A percentile compares a stretch with the other conserved stretches of the same genome.
Conservation (phyloP, 2,113 vertebrate species). For the Motacilla alba region DNA sequence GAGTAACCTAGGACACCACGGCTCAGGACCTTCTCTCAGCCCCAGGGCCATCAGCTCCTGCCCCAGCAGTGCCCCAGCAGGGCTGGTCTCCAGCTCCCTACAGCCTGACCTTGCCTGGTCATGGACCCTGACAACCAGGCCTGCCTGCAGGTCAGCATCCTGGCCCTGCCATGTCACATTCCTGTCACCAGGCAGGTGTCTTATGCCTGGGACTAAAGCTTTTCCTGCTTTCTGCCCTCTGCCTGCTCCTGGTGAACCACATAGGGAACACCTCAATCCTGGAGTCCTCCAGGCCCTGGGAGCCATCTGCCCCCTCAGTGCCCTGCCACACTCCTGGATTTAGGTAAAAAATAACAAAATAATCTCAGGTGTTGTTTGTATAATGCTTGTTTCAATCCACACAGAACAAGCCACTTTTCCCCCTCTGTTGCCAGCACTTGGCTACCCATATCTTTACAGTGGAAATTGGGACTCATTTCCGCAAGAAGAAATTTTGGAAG, state of each 20-base stretch:
- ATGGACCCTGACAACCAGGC: rapidly evolving
- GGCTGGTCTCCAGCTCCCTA: neutral
- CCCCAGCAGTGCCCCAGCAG: neutral
- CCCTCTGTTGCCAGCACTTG: neutral
- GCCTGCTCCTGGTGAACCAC: neutral
- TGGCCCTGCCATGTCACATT: rapidly evolving
- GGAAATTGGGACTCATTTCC: neutral
- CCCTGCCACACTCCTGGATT: neutral
- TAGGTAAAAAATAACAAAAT: neutral
- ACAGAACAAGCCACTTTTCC: neutral
- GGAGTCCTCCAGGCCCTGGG: neutral
- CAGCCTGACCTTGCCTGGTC: neutral
- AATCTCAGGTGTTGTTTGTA: neutral
- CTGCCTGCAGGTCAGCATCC: rapidly evolving
- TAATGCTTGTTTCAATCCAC: neutral
- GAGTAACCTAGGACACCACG: no score
- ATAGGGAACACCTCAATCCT: rapidly evolving
- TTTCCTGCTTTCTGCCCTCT: rapidly evolving
- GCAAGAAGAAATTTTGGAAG: constrained; percentile 29
- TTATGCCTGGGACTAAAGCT: rapidly evolving
- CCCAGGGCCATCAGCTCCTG: neutral
- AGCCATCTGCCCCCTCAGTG: rapidly evolving
- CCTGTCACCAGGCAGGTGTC: neutral
- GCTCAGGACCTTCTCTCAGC: neutral
- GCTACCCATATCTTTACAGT: neutral